Base-by-base conservation (phyloP, 2,888 invertebrate species). In the Mythimna lalbum region DNA sequence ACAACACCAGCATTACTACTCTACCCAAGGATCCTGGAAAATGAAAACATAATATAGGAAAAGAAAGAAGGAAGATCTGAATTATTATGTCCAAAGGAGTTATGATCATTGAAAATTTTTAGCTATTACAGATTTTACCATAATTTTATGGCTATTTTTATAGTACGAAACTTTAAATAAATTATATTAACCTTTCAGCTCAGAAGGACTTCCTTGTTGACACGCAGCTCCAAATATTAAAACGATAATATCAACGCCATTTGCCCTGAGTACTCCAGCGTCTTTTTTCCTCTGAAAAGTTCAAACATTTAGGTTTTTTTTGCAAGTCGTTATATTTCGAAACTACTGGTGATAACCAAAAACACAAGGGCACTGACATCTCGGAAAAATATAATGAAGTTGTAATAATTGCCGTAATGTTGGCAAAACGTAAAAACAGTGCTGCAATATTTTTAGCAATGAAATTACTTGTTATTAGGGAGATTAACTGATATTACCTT, bases 1-100 rank as follows among this genome's bases (percentile, higher is more conserved):
- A 97, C 0, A 97, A 91, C 55, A 97, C 93, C 67, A 98, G 92
- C 82, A 97, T 96, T 1, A 97, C 97, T 27, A 97, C 95, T 36
- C 98, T 95, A 0, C 97, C 96, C 14, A 96, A 83, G 2, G 93
- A 90, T 47, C 96, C 96, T 96, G 93, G 80, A 83, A 92, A 88
- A 60, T 57, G 6, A 49, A 23, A 6, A 31, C n/a, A 21, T 36
- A 27, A 27, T 27, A n/a, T 27, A 19, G 9, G 4, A 47, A 21
- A 14, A 57, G 7, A 19, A 23, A 52, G 1, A 39, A 43, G n/a
- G 6, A 12, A n/a, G 12, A 47, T 70, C 21, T 10, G 12, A 33
- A 10, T 59, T 33, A 2, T 21, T n/a, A 31, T 27, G n/a, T 17
- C 17, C 19, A 31, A 19, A 19, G 43, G 6, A 43, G 39, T 17